Conservation (phyloP, 2,888 invertebrate species). For the Copidosoma aretas region DNA sequence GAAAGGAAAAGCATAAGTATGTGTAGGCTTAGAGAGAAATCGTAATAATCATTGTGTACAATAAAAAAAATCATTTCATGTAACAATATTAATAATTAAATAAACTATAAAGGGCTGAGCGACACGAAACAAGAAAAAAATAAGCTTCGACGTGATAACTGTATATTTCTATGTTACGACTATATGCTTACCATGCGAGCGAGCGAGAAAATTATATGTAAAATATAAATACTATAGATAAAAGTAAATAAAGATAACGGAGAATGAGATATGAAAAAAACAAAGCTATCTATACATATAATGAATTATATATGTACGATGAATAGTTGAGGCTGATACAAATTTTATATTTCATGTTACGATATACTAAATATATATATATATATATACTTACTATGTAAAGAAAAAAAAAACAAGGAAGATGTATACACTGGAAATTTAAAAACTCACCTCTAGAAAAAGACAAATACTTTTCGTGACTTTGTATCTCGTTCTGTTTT, state of each 20-base stretch:
- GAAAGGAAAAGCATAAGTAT: background rate
- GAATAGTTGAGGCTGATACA: constrained; percentile 56
- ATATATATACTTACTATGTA: constrained; percentile 1
- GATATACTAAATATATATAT: no score
- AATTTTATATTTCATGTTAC: constrained; percentile 61
- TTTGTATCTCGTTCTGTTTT: constrained; percentile 41
- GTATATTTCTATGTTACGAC: constrained; percentile 61
- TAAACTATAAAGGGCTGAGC: constrained; percentile 27
- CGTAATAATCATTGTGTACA: constrained; percentile 1
- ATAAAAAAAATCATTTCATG: constrained; percentile 39
- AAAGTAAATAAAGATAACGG: constrained; percentile 10
- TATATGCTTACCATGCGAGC: constrained; percentile 47
- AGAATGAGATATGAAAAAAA: constrained; percentile 21
- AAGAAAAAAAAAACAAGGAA: constrained; percentile 35
- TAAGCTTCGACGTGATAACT: constrained; percentile 52
- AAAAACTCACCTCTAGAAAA: constrained; percentile 19
- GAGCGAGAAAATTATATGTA: constrained; percentile 7
- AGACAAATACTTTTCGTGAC: constrained; percentile 42
- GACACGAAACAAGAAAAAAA: constrained; percentile 30
- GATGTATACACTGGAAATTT: constrained; percentile 35
- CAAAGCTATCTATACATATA: constrained; percentile 42
- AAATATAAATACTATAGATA: no score
- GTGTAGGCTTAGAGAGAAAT: background rate
- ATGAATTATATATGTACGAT: constrained; percentile 31
- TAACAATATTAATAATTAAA: constrained; percentile 51